Base-by-base conservation (phyloP, 1,140 invertebrate genomes). In the Lethrus apterus region DNA sequence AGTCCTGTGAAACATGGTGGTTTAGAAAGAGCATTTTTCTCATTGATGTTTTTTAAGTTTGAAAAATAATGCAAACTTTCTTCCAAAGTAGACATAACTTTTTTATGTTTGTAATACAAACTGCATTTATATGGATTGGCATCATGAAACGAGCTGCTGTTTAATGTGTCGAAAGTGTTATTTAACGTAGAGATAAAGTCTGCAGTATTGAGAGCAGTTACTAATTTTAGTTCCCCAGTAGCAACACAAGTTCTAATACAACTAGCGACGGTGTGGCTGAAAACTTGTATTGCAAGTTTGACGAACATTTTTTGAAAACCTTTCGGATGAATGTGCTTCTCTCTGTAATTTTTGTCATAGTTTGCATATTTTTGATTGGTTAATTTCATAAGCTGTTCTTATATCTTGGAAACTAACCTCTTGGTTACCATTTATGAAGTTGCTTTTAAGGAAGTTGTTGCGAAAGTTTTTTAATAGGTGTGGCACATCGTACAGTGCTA, bases 151-250 rank as follows among this genome's bases (percentile, higher is more conserved):
- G n/a, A n/a, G n/a, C n/a, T n/a, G n/a, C 26, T 32, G 20, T 44
- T 44, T 18, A 42, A 31, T 4, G n/a, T 3, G 20, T 44, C 42
- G 10, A 44, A 31, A 10, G 32, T 13, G 44, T 55, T 36, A 43
- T 62, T 52, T 4, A 53, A 30, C 3, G 20, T 14, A n/a, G 45
- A 13, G 8, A 60, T 26, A 46, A 62, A 57, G 36, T 14, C 9
- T 4, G 52, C 44, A 33, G 51, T 58, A 20, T 48, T 14, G 13
- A 26, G 20, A 30, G 44, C 55, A 38, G 44, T 35, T 2, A 9
- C 21, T 13, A 38, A 49, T 26, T 46, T 29, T 38, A 61, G 17
- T 41, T 57, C 42, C 34, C 50, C 46, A 9, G 48, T 54, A 47
- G 49, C 18, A 40, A 36, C 13, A n/a, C 46, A 9, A 13, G 35